phyloP scores from a whole-genome alignment of 2,113 vertebrate species.

The Neolamprologus brichardi region DNA sequence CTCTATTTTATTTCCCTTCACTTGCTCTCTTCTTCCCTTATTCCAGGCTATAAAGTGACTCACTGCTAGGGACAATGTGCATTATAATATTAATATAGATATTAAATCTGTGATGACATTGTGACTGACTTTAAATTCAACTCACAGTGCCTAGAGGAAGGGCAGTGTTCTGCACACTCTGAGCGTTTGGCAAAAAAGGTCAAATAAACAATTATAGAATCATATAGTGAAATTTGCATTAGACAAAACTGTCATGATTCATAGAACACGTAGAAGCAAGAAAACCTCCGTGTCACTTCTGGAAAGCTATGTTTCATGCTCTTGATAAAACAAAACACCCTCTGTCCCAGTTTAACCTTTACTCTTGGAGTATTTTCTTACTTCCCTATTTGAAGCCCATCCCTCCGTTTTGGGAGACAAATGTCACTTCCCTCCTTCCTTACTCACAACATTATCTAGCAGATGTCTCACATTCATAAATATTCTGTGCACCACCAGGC shows the following conservation, averaged over 20 bases:
- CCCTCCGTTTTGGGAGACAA: constrained; percentile 59
- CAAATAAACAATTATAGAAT: constrained; percentile 31
- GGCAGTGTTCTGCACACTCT: constrained; percentile 37
- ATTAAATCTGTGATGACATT: constrained; percentile 56
- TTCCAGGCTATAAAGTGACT: background rate
- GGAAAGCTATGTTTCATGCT: background rate
- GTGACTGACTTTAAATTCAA: constrained; percentile 43
- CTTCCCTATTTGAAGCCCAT: constrained; percentile 45
- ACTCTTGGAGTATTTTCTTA: constrained; percentile 43
- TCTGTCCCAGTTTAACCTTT: constrained; percentile 2
- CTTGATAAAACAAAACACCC: constrained; percentile 7
- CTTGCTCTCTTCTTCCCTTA: background rate
- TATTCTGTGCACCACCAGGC: constrained; percentile 54
- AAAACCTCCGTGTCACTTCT: background rate
- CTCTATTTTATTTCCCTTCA: background rate
- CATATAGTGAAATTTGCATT: background rate
- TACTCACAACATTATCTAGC: constrained; percentile 35
- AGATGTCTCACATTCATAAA: constrained; percentile 72
- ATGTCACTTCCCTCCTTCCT: constrained; percentile 46
- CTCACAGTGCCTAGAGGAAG: constrained; percentile 40
- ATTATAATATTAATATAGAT: constrained; percentile 43
- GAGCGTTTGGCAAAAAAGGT: constrained; percentile 6
- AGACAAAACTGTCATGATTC: constrained; percentile 37
- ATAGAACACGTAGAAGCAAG: background rate
- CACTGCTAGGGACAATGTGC: background rate